A percentile compares a stretch with the other conserved stretches of the same genome.
Evolutionary conservation across 2,797 vertebrate species (phyloP).

Genomic region (Sardinella longiceps): DNA sequence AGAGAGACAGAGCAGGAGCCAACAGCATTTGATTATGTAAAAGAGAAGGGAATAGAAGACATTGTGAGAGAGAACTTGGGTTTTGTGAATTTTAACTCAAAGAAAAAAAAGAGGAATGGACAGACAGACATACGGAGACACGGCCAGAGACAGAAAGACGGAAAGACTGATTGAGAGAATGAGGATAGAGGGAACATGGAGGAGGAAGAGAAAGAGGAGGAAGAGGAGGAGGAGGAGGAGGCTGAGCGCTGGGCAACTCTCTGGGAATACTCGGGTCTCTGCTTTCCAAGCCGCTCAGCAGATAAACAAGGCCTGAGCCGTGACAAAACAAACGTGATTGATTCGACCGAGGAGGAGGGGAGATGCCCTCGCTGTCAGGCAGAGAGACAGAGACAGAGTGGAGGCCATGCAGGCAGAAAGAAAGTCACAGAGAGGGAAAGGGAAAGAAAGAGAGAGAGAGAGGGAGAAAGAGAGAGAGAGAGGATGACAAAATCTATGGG

Average conservation of each 20-base stretch:
- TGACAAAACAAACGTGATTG: constrained; percentile 35
- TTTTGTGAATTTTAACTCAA: neutral
- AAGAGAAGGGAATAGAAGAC: neutral
- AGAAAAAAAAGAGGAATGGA: constrained; percentile 14
- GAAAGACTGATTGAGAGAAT: constrained; percentile 61
- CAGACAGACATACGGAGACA: constrained; percentile 64
- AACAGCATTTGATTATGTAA: neutral
- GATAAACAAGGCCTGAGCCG: constrained; percentile 41
- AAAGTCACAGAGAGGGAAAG: constrained; percentile 15
- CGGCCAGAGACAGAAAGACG: constrained; percentile 40
- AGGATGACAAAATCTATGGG: neutral
- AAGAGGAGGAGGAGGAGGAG: constrained; percentile 44
- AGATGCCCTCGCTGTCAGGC: constrained; percentile 8
- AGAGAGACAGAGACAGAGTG: constrained; percentile 18
- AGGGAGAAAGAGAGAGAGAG: neutral
- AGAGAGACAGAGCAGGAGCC: constrained; percentile 11
- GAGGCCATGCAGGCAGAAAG: constrained; percentile 20
- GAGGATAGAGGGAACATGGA: constrained; percentile 41
- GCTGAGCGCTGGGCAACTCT: neutral
- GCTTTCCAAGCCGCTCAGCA: constrained; percentile 37
- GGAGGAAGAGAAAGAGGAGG: constrained; percentile 41
- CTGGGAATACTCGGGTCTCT: constrained; percentile 20
- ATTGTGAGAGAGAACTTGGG: neutral
- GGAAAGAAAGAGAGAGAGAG: neutral
- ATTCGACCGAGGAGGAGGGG: constrained; percentile 32